Evolutionary conservation across 1,140 invertebrate species (phyloP).

Genomic region (Drosophila biarmipes): DNA sequence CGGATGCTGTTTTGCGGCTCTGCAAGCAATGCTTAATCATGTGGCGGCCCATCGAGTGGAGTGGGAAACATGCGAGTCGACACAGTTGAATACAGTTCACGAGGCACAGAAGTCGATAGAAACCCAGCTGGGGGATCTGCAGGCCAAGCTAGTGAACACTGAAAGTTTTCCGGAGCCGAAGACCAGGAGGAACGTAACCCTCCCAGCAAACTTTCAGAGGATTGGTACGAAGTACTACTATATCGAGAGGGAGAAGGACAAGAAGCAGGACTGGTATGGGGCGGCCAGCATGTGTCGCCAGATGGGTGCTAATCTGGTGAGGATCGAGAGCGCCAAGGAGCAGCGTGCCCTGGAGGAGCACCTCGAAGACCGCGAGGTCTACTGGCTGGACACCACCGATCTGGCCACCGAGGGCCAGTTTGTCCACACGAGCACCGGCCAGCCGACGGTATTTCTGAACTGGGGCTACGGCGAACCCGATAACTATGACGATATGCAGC

Average conservation of each 20-base stretch:
- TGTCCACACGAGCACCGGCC: neutral
- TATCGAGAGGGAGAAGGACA: neutral
- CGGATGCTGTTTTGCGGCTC: conserved; percentile 3
- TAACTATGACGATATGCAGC: neutral
- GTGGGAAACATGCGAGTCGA: neutral
- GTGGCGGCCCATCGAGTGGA: neutral
- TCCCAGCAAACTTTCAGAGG: neutral
- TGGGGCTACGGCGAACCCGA: conserved; percentile 5
- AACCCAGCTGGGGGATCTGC: neutral
- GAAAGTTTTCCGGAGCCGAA: neutral
- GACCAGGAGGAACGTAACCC: neutral
- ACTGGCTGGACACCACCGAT: conserved; percentile 1
- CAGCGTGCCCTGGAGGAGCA: neutral
- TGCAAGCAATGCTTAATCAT: neutral
- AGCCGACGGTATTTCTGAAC: neutral
- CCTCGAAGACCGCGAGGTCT: neutral
- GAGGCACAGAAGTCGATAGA: neutral
- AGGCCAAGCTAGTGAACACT: neutral
- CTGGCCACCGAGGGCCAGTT: conserved; percentile 1
- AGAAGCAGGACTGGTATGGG: neutral
- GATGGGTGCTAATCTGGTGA: neutral
- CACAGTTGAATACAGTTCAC: neutral
- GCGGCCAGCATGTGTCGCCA: neutral
- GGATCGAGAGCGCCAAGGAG: neutral
- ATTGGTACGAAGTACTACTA: neutral